Conservation (phyloP, 2,888 invertebrate species). For the Apamea epomidion region DNA sequence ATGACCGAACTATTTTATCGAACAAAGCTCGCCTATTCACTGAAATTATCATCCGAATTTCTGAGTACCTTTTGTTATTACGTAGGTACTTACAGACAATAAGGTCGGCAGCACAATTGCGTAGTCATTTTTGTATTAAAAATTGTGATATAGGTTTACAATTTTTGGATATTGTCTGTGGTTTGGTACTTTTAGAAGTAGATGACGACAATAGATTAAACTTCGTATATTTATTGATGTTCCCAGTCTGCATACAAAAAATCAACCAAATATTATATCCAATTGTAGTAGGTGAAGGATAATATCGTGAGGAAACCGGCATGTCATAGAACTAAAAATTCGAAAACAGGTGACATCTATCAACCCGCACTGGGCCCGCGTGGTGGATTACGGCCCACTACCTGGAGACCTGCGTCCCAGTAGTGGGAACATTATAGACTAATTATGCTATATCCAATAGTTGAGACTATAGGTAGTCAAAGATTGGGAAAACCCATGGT, state of each 20-base stretch:
- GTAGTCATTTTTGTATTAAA: slow-evolving; percentile 44
- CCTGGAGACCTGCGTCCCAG: too few relatives aligned
- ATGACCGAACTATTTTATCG: slow-evolving; percentile 30
- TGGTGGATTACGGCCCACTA: too few relatives aligned
- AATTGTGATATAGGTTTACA: slow-evolving; percentile 41
- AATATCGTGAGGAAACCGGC: too few relatives aligned
- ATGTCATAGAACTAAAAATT: too few relatives aligned
- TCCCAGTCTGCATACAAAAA: not conserved
- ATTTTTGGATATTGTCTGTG: slow-evolving; percentile 32
- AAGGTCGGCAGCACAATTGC: slow-evolving; percentile 33
- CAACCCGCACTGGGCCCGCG: too few relatives aligned
- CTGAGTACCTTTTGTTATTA: slow-evolving; percentile 64
- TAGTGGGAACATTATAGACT: too few relatives aligned
- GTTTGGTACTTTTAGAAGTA: not conserved
- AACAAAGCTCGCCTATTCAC: slow-evolving; percentile 44
- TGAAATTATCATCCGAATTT: slow-evolving; percentile 46
- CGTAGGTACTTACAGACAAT: slow-evolving; percentile 38
- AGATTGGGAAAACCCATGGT: not conserved
- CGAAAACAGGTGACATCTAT: too few relatives aligned
- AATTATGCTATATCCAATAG: not conserved
- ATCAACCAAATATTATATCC: not conserved
- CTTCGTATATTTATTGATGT: not conserved
- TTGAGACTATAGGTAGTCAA: not conserved
- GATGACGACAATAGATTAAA: too few relatives aligned
- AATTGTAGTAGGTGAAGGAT: too few relatives aligned